Percentiles rank a stretch among this genome's conserved stretches.
Conservation (phyloP, 1,140 invertebrate genomes). For the Leptestheria dahalacensis region DNA sequence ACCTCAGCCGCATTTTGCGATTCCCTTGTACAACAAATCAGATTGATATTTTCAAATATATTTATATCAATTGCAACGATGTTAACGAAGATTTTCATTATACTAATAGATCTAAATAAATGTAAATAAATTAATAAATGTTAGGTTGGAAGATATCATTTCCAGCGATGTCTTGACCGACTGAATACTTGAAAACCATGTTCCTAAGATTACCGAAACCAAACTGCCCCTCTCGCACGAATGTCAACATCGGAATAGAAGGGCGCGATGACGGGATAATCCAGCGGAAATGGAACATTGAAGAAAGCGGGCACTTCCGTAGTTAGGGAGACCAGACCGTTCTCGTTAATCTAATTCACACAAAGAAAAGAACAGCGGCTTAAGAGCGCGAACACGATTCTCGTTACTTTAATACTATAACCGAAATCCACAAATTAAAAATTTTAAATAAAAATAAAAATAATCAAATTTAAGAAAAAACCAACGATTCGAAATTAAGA, state of each 20-base stretch:
- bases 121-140: slow-evolving; percentile 3
- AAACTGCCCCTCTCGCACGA: slow-evolving; percentile 51
- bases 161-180: neutral
- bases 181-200: slow-evolving; percentile 6
- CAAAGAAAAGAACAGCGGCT: too few relatives aligned
- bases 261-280: slow-evolving; percentile 75
- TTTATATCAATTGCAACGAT: slow-evolving; percentile 5
- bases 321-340: slow-evolving; percentile 78
- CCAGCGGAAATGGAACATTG: slow-evolving; percentile 75
- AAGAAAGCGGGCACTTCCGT: slow-evolving; percentile 68
- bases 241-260: slow-evolving; percentile 85
- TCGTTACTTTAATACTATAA: too few relatives aligned
- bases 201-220: slow-evolving; percentile 51
- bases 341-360: slow-evolving; percentile 85
- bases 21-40: slow-evolving; percentile 43
- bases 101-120: neutral
- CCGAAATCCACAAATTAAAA: too few relatives aligned
- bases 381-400: too few relatives aligned
- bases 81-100: neutral
- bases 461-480: too few relatives aligned
- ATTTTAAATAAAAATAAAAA: too few relatives aligned
- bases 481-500: too few relatives aligned
- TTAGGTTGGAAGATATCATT: neutral
- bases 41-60: too few relatives aligned
- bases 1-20: slow-evolving; percentile 46